A percentile compares a stretch with the other conserved stretches of the same genome.
These are phyloP conservation scores for Pongo abelii DNA, from an alignment of 2,113 vertebrate genomes.

Conservation along the genomic window DNA sequence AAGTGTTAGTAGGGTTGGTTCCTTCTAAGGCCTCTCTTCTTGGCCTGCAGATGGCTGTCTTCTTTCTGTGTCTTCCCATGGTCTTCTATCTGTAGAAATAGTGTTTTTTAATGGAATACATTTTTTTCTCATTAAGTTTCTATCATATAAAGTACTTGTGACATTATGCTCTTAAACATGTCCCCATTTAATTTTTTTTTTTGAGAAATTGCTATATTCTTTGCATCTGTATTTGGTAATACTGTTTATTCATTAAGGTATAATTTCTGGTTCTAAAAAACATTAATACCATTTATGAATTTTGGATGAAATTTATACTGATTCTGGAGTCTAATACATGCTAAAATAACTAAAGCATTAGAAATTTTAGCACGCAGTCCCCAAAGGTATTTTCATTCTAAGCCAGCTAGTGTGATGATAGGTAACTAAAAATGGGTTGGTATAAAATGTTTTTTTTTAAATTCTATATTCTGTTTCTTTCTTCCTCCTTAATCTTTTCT, in stretches of 20 bases:
- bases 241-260: not conserved
- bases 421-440: not conserved
- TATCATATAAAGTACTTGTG: not conserved
- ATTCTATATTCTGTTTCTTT: not conserved
- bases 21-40: not conserved
- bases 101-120: slow-evolving; percentile 28
- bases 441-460: not conserved
- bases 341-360: not conserved
- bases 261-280: not conserved
- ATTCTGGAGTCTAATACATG: not conserved
- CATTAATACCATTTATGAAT: not conserved
- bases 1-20: not conserved
- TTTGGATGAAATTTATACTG: not conserved
- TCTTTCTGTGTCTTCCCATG: not conserved
- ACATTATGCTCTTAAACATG: not conserved
- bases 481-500: not conserved
- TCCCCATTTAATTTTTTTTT: not conserved
- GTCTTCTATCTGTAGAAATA: not conserved
- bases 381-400: not conserved
- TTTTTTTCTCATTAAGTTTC: slow-evolving; percentile 6
- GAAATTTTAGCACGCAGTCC: not conserved
- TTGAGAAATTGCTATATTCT: not conserved
- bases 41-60: not conserved
- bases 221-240: not conserved
- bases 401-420: not conserved